Conservation (phyloP, 1,140 invertebrate species). For the Parasteatoda tepidariorum region DNA sequence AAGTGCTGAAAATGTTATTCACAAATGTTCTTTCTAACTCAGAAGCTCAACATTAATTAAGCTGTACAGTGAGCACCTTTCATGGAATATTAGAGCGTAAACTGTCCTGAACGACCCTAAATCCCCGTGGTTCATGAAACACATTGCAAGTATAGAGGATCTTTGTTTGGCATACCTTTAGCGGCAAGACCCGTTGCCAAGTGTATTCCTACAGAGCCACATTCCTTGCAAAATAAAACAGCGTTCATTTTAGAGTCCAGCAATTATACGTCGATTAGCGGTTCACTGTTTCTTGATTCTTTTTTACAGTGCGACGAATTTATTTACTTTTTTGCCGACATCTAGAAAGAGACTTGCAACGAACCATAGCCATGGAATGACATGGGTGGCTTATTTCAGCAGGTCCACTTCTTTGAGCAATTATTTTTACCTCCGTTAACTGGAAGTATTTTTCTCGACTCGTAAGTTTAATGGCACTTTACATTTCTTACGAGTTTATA, state of each 20-base stretch:
- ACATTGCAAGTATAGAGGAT: slow-evolving; percentile 30
- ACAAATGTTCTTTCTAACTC: slow-evolving; percentile 17
- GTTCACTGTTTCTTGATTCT: slow-evolving; percentile 29
- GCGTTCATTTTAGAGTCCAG: slow-evolving; percentile 30
- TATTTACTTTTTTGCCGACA: slow-evolving; percentile 22
- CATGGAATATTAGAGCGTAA: slow-evolving; percentile 56
- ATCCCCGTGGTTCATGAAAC: slow-evolving; percentile 26
- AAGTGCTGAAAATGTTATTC: background rate
- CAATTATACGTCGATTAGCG: slow-evolving; percentile 56
- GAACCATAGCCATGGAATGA: slow-evolving; percentile 37
- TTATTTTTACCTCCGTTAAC: slow-evolving; percentile 18
- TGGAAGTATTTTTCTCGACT: background rate
- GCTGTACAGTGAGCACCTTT: slow-evolving; percentile 39
- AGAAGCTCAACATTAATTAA: slow-evolving; percentile 56
- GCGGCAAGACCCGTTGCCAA: slow-evolving; percentile 48
- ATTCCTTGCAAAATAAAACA: slow-evolving; percentile 33
- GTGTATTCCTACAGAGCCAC: background rate
- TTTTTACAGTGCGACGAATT: slow-evolving; percentile 31
- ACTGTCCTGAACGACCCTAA: slow-evolving; percentile 51
- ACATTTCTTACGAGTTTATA: background rate
- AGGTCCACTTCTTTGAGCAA: slow-evolving; percentile 1
- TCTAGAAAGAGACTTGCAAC: slow-evolving; percentile 10
- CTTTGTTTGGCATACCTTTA: slow-evolving; percentile 41
- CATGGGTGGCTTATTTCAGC: slow-evolving; percentile 11
- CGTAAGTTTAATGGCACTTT: background rate